Evolutionary conservation across 2,113 vertebrate species (phyloP), one percentile per base, ranked within the genome.

Genomic region (Puntigrus tetrazona): DNA sequence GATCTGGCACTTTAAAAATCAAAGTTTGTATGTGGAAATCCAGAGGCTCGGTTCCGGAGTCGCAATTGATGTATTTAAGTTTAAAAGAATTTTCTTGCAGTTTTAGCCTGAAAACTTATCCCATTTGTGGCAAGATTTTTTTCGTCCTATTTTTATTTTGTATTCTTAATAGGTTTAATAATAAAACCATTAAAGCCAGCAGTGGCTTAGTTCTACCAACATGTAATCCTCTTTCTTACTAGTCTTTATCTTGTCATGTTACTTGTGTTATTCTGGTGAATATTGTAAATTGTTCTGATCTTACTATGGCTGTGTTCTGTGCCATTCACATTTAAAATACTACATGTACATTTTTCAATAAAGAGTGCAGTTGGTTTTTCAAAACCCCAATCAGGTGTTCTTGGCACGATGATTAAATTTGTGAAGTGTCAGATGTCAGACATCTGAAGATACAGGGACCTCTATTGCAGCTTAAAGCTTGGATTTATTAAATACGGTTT

Each of bases 321-420:
- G 96, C 96, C 97, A 96, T 94, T 93, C 92, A 95, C 94, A 95
- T 96, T 97, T 92, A 91, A 93, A 85, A 90, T 86, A 89, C 93
- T 94, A 95, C 95, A 95, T 98, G 96, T 98, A 96, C 92, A 93
- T 94, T 96, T n/a, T 96, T 95, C 95, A 98, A 98, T 97, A 97
- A 97, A 98, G 91, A 91, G 65, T 86, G 84, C 91, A 90, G 91
- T 91, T 93, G 91, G 92, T 94, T 93, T 88, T 90, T 91, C 90
- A 83, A 89, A 93, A 93, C 89, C 88, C 87, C 84, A 83, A 16
- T 88, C 84, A 88, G 91, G 63, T 41, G 89, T 93, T 91, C 87
- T 93, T 93, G 67, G 85, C 83, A 75, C 73, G 80, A 57, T 86
- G 41, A 67, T 75, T 89, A 57, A 78, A 41, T 86, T 76, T 47